These are phyloP conservation scores for Gortyna flavago DNA, from an alignment of 2,888 invertebrate genomes.

Conservation along the genomic window DNA sequence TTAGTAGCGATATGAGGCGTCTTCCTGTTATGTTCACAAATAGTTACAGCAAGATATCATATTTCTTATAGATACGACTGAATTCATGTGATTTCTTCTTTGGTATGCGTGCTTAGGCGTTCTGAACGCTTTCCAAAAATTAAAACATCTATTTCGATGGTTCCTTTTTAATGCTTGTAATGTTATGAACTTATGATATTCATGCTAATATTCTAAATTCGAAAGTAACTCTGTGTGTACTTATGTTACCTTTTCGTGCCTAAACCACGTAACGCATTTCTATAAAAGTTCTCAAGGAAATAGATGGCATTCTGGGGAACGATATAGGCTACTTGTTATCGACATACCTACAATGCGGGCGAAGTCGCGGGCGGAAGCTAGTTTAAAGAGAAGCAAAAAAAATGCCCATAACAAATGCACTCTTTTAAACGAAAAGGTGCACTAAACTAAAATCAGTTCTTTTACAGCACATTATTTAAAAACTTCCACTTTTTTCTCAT, in stretches of 20 bases:
- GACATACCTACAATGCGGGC: background rate
- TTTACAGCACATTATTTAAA: conserved; percentile 4
- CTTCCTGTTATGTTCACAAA: background rate
- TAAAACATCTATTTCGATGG: background rate
- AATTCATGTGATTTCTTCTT: background rate
- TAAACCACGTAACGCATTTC: background rate
- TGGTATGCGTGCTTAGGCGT: background rate
- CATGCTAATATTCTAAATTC: background rate
- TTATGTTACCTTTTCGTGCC: background rate
- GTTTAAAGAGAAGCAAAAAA: background rate
- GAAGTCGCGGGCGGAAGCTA: background rate
- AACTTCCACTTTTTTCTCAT: conserved; percentile 23
- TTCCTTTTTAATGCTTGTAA: background rate
- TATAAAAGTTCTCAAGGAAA: background rate
- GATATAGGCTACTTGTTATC: background rate
- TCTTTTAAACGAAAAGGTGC: background rate
- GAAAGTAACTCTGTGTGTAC: background rate
- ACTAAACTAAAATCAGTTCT: background rate
- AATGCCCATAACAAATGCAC: background rate
- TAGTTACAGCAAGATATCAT: background rate
- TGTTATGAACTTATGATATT: too few relatives aligned
- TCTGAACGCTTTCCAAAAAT: background rate
- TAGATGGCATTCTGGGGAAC: background rate
- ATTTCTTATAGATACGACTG: background rate
- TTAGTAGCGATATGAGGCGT: too few relatives aligned